Evolutionary conservation across 2,797 vertebrate species (phyloP).

Genomic region (Caiman crocodilus): DNA sequence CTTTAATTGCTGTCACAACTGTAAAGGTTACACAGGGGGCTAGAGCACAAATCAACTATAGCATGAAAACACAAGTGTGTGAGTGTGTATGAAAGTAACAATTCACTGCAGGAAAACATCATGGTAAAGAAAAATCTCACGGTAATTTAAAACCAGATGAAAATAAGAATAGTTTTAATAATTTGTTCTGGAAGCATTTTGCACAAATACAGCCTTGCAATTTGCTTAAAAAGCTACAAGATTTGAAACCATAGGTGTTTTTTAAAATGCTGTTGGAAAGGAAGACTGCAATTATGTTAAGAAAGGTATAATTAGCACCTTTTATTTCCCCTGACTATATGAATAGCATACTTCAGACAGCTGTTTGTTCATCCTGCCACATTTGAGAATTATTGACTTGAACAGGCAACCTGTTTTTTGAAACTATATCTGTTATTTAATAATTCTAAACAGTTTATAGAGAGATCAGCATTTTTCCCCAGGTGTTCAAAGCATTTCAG

Average conservation of each 20-base stretch:
- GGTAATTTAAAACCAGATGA: slow-evolving; percentile 19
- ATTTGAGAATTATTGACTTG: slow-evolving; percentile 35
- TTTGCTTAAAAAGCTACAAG: not conserved
- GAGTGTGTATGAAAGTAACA: accelerated
- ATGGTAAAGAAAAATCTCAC: not conserved
- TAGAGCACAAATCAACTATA: slow-evolving; percentile 59
- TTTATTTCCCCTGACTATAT: not conserved
- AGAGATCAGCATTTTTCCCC: slow-evolving; percentile 42
- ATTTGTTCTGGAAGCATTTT: not conserved
- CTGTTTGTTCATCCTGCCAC: not conserved
- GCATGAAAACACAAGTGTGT: not conserved
- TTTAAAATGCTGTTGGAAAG: not conserved
- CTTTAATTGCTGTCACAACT: slow-evolving; percentile 76
- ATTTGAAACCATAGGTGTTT: not conserved
- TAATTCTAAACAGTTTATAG: slow-evolving; percentile 54
- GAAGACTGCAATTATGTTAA: not conserved
- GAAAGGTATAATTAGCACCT: not conserved
- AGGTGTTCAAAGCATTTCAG: slow-evolving; percentile 47
- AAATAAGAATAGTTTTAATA: not conserved
- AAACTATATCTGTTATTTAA: slow-evolving; percentile 42
- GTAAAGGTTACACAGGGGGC: slow-evolving; percentile 65
- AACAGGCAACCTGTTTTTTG: slow-evolving; percentile 36
- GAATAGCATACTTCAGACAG: not conserved
- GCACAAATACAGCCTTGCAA: not conserved
- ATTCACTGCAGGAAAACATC: not conserved